phyloP scores from a whole-genome alignment of 2,113 vertebrate genomes.

The Chlorocebus sabaeus region DNA sequence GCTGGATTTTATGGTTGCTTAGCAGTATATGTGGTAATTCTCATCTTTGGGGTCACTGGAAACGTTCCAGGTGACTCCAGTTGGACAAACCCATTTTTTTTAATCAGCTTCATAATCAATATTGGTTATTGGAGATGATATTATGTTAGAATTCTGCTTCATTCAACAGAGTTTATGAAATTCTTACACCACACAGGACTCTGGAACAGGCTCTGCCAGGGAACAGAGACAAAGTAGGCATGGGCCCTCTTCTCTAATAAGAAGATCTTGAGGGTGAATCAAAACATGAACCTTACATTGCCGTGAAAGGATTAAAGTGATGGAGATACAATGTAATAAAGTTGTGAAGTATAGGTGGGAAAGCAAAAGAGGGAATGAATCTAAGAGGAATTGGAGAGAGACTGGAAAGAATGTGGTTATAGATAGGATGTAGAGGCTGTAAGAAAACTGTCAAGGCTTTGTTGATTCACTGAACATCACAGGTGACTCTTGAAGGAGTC shows the following conservation, averaged over 20 bases:
- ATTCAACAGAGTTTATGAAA: background rate
- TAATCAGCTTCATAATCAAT: background rate
- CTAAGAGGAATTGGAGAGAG: background rate
- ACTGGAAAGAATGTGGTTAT: background rate
- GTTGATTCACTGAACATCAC: background rate
- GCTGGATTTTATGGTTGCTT: background rate
- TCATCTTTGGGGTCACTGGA: background rate
- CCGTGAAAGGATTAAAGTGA: background rate
- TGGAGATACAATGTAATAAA: background rate
- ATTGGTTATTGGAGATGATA: background rate
- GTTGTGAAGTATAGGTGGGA: background rate
- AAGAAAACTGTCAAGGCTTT: background rate
- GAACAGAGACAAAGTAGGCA: background rate
- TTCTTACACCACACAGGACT: background rate
- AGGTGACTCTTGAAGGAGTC: background rate
- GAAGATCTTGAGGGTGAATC: background rate
- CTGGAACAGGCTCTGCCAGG: background rate
- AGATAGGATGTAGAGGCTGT: background rate
- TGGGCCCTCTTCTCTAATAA: background rate
- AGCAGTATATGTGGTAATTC: background rate
- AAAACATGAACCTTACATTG: background rate
- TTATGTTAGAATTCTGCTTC: background rate
- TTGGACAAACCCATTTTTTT: background rate
- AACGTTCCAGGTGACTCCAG: background rate
- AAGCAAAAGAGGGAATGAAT: background rate